Evolutionary conservation across 1,140 invertebrate genomes (phyloP), one percentile per base, ranked within the genome.

Genomic region (Conus ventricosus): DNA sequence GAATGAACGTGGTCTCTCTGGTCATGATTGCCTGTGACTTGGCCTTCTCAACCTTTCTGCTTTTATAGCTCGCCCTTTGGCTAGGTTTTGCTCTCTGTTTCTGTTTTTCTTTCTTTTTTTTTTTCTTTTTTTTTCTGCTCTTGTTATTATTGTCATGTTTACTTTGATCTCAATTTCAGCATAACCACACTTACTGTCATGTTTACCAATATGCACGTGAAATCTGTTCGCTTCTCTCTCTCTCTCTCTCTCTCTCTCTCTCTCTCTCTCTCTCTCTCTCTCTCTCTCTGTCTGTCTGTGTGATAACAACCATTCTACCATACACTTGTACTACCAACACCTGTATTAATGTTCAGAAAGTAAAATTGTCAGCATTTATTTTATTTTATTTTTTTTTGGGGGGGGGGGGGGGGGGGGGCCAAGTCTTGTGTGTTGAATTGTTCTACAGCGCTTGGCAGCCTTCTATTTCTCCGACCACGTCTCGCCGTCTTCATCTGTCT

Each of bases 181-280:
- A 23, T 71, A 71, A 71, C 17, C 67, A 71, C 67, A 71, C 11
- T 23, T 71, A 13, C 20, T 71, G 67, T 71, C 20, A 10, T 71
- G 67, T 71, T 71, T 71, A n/a, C 67, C 67, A 71, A 71, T 71
- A n/a, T 10, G 67, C 67, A 23, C 20, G 67, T 71, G 67, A 71
- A n/a, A 71, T 20, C 67, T 23, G 11, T 71, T 23, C 39, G 11
- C 51, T 23, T 78, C n/a, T 78, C 25, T 78, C 76, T 78, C 76
- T 39, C 10, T 27, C n/a, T 78, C 76, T 78, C 25, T 78, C 76
- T 78, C 76, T 78, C 76, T 39, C 76, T 78, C 76, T 78, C 25
- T 78, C 76, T 27, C 76, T 78, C 76, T 78, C 76, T 78, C 76
- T 78, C 76, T 78, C 76, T 78, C 76, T 78, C 76, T 78, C 76